Evolutionary conservation across 2,113 vertebrate genomes (phyloP).

Genomic region (Ctenodactylus gundi): DNA sequence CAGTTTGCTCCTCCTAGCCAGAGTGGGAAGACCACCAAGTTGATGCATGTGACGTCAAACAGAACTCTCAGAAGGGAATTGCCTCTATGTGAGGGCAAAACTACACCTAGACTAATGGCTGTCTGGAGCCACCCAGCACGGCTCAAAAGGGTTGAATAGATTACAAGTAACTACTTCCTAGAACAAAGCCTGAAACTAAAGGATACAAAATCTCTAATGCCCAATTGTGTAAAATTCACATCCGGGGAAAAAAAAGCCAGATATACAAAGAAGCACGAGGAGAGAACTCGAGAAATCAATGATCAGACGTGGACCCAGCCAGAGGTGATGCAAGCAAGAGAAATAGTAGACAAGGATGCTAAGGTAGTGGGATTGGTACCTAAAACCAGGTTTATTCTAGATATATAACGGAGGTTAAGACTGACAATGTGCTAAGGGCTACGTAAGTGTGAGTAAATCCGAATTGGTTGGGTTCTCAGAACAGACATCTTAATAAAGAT

Average conservation of each 20-base stretch:
- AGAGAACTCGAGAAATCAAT: constrained; percentile 4
- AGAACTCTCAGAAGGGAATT: background rate
- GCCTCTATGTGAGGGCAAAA: background rate
- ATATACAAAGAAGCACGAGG: background rate
- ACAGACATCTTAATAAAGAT: constrained; percentile 1
- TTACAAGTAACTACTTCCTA: background rate
- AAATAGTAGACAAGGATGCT: background rate
- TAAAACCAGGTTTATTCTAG: background rate
- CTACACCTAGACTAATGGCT: background rate
- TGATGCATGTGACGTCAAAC: background rate
- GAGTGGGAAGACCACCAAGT: background rate
- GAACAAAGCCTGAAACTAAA: constrained; percentile 24
- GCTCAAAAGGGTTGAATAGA: background rate
- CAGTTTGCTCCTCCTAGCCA: background rate
- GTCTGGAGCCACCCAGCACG: background rate
- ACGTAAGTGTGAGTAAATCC: background rate
- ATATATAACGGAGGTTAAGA: background rate
- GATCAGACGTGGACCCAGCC: background rate
- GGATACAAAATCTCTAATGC: background rate
- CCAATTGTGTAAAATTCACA: constrained; percentile 4
- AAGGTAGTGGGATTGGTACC: too few species aligned
- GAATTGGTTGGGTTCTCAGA: background rate
- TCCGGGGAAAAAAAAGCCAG: background rate
- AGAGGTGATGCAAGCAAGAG: background rate
- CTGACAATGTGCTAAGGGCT: background rate